Evolutionary conservation across 1,140 invertebrate species (phyloP), one percentile per base, ranked within the genome.

Genomic region (Araneus ventricosus): DNA sequence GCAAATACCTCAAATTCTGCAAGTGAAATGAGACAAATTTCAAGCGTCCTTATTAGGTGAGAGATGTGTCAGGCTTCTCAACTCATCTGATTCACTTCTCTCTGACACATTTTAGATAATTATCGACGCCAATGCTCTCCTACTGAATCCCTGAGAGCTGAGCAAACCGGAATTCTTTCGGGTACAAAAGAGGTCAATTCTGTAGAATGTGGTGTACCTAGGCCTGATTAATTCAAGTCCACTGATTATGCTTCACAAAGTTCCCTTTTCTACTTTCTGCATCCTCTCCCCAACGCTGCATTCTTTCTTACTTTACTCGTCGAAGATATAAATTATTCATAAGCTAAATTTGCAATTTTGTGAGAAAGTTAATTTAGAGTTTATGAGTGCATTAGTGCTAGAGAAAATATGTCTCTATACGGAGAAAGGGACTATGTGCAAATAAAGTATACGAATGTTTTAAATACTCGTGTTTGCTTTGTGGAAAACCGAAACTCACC

Each of bases 331-430:
- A 92, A 92, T 92, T 92, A 92, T 92, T 63, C 90, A 92, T 92
- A 92, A 92, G 90, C 41, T 57, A 70, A 92, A 92, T 92, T 85
- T 92, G 90, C 82, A 92, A 92, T 92, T 92, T 92, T 92, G 90
- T 75, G 90, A 92, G 90, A 92, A 92, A 92, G 90, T 92, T 92
- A 92, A 92, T 92, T 92, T 92, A 92, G 90, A 92, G 90, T 92
- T 92, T 92, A 92, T 92, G 90, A 92, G 61, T 39, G 82, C 90
- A 92, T 92, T 91, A 91, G 75, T 30, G 89, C 59, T 84, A 22
- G 88, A 82, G 61, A 82, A 92, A 86, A 92, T 92, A 70, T 92
- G 90, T 86, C 90, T 92, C 37, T 75, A 86, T 67, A 75, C 86
- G 61, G 79, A 30, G 24, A 87, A 87, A 80, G 89, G 89, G 89